phyloP scores from a whole-genome alignment of 1,140 invertebrate genomes.

The Leptinotarsa texana region DNA sequence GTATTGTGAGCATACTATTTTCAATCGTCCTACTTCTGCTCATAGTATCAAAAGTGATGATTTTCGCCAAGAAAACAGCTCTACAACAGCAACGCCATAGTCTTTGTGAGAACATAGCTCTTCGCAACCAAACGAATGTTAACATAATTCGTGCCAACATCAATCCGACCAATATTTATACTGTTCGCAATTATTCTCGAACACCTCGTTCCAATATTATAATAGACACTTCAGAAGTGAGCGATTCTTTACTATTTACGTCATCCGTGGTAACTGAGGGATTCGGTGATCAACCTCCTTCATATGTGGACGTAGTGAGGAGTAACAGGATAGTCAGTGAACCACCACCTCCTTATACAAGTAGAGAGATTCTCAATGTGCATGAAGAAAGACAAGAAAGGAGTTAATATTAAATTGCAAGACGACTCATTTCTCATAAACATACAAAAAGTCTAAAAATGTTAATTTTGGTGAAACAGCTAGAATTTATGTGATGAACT shows the following conservation, averaged over 20 bases:
- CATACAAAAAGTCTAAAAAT: not conserved
- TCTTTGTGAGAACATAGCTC: slow-evolving; percentile 37
- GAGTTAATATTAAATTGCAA: not conserved
- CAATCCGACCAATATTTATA: slow-evolving; percentile 37
- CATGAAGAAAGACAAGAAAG: slow-evolving; percentile 32
- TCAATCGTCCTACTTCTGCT: slow-evolving; percentile 50
- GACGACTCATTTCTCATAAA: not conserved
- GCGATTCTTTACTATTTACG: slow-evolving; percentile 44
- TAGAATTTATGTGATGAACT: too few species aligned
- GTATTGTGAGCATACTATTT: slow-evolving; percentile 50
- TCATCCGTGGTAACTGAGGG: slow-evolving; percentile 26
- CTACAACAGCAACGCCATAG: slow-evolving; percentile 39
- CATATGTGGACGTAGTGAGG: slow-evolving; percentile 47
- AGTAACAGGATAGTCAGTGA: slow-evolving; percentile 39
- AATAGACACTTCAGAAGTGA: slow-evolving; percentile 42
- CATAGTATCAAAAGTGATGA: slow-evolving; percentile 49
- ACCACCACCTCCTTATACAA: slow-evolving; percentile 53
- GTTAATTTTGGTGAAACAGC: not conserved
- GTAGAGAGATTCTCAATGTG: slow-evolving; percentile 41
- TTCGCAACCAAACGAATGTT: slow-evolving; percentile 44
- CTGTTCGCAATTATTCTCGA: slow-evolving; percentile 35
- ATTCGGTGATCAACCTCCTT: slow-evolving; percentile 48
- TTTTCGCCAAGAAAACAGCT: slow-evolving; percentile 47
- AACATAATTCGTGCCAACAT: slow-evolving; percentile 33
- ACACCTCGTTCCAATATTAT: slow-evolving; percentile 38